Conservation (phyloP, 1,140 invertebrate species). For the Trachymyrmex cornetzi region DNA sequence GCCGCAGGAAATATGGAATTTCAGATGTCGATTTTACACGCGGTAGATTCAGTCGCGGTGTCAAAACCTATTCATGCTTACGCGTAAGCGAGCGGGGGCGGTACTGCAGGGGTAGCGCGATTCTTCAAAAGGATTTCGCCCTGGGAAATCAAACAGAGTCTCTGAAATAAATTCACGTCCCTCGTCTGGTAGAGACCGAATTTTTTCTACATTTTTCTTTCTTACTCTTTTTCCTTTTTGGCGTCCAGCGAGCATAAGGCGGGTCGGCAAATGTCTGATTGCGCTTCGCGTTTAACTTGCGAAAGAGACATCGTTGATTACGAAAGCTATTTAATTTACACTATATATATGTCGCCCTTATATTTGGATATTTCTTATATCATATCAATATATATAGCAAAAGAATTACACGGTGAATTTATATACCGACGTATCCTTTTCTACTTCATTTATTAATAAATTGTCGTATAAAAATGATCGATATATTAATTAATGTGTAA, state of each 20-base stretch:
- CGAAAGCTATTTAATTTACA: conserved; percentile 16
- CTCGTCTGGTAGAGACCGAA: conserved; percentile 11
- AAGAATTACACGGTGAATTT: background rate
- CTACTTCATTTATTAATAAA: background rate
- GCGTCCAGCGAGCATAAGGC: background rate
- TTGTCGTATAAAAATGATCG: background rate
- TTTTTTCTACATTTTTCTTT: conserved; percentile 39
- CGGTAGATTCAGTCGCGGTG: conserved; percentile 48
- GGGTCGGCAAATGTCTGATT: conserved; percentile 33
- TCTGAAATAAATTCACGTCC: conserved; percentile 57
- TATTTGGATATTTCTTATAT: background rate
- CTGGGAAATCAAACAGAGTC: conserved; percentile 65
- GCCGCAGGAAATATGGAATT: conserved; percentile 42
- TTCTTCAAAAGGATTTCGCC: conserved; percentile 68
- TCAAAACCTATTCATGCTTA: conserved; percentile 57
- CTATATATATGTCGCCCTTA: background rate
- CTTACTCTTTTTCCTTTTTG: background rate
- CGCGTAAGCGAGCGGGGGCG: conserved; percentile 6
- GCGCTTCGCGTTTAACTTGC: conserved; percentile 3
- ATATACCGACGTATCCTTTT: background rate
- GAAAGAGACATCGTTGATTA: conserved; percentile 40
- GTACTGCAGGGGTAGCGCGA: background rate
- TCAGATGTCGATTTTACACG: conserved; percentile 57
- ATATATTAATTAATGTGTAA: background rate
- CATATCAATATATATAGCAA: background rate